phyloP scores from a whole-genome alignment of 2,797 vertebrate species.

The Pangasius sanitwongsei region DNA sequence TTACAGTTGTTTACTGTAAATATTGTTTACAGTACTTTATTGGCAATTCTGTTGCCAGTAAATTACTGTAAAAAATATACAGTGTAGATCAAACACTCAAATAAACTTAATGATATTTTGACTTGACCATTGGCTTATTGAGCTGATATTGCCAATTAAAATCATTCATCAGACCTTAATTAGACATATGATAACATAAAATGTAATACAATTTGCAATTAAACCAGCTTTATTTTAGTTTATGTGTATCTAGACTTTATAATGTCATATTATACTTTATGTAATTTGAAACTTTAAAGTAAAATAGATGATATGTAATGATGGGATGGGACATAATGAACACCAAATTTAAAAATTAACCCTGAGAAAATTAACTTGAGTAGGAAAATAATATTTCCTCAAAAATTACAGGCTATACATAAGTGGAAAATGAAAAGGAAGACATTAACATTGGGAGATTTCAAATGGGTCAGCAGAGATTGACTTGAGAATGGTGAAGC shows the following conservation, averaged over 20 bases:
- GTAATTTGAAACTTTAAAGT: not conserved
- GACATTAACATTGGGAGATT: not conserved
- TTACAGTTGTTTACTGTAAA: no score
- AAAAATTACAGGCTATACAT: not conserved
- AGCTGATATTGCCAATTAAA: not conserved
- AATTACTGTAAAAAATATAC: no score
- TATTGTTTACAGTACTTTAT: no score
- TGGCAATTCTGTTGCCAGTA: no score
- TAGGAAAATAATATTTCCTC: not conserved
- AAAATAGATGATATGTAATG: not conserved
- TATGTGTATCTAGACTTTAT: not conserved
- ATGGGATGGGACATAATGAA: not conserved
- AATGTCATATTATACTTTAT: not conserved
- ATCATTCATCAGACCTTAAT: not conserved
- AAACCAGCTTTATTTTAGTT: not conserved
- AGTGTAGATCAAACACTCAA: no score
- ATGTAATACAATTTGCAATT: not conserved
- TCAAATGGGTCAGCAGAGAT: not conserved
- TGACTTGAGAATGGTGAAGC: not conserved
- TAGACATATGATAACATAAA: not conserved
- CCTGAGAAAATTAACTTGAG: no score
- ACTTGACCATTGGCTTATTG: not conserved
- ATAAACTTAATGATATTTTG: not conserved
- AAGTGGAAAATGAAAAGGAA: not conserved
- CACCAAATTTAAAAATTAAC: no score